Percentiles rank a stretch among this genome's conserved stretches.
These are phyloP conservation scores for Aspidiotus rigidus DNA, from an alignment of 2,888 invertebrate species.

Conservation along the genomic window DNA sequence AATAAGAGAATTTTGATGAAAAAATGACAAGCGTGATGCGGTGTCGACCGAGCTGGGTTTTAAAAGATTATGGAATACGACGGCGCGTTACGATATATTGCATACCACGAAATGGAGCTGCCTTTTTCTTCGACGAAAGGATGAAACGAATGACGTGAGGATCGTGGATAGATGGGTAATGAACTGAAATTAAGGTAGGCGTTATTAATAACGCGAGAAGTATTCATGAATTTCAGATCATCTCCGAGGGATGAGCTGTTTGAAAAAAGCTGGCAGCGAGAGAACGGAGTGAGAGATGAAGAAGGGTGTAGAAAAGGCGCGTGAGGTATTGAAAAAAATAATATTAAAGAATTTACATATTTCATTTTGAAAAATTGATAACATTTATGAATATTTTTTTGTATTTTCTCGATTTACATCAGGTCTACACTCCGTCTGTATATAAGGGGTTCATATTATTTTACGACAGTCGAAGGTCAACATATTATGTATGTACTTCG, in stretches of 20 bases:
- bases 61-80: not conserved
- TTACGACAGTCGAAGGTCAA: too few relatives aligned
- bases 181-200: slow-evolving; percentile 31
- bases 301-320: too few relatives aligned
- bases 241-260: slow-evolving; percentile 18
- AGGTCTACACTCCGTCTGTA: too few relatives aligned
- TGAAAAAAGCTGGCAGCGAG: slow-evolving; percentile 22
- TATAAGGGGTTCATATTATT: too few relatives aligned
- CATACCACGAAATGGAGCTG: too few relatives aligned
- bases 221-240: slow-evolving; percentile 32
- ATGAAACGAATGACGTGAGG: not conserved
- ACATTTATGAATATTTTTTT: too few relatives aligned
- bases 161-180: slow-evolving; percentile 1
- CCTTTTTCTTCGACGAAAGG: not conserved
- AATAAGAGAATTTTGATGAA: not conserved
- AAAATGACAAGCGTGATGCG: not conserved
- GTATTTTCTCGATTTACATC: too few relatives aligned
- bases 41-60: not conserved
- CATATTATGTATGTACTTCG: too few relatives aligned
- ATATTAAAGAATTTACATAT: too few relatives aligned
- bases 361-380: too few relatives aligned
- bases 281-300: not conserved
- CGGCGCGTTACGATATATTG: too few relatives aligned
- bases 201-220: slow-evolving; percentile 32
- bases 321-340: too few relatives aligned